Percentiles rank a stretch among this genome's conserved stretches.
These are phyloP conservation scores for Cydia splendana DNA, from an alignment of 1,140 invertebrate genomes.

Conservation along the genomic window DNA sequence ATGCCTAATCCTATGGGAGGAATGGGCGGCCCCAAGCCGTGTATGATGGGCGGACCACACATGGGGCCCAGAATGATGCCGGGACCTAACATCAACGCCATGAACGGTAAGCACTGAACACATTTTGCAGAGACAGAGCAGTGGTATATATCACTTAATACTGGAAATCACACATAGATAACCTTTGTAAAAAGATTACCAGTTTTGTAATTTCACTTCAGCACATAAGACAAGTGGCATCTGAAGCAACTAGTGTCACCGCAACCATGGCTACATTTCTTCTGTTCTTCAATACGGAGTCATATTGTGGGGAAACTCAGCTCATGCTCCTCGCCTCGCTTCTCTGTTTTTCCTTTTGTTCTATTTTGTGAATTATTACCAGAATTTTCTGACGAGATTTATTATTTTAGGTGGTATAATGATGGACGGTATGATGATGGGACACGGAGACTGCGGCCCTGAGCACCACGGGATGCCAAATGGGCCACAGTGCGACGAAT, in stretches of 20 bases:
- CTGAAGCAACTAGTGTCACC: no score
- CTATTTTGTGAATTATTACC: background rate
- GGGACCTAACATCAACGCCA: conserved; percentile 75
- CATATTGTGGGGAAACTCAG: no score
- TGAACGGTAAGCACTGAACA: conserved; percentile 68
- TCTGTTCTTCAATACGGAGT: no score
- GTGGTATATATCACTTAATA: no score
- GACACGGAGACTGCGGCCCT: conserved; percentile 67
- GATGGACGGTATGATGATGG: conserved; percentile 76
- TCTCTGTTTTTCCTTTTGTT: background rate
- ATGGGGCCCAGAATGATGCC: conserved; percentile 79
- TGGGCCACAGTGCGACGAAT: conserved; percentile 75
- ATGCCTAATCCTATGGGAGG: conserved; percentile 78
- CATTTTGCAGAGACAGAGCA: no score
- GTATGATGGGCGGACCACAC: conserved; percentile 77
- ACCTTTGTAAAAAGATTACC: no score
- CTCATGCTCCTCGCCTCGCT: no score
- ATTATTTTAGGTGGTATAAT: conserved; percentile 72
- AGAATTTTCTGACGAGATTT: background rate
- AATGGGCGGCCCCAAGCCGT: conserved; percentile 75
- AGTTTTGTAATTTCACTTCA: no score
- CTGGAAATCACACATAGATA: no score
- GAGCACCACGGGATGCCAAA: conserved; percentile 71
- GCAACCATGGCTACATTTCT: no score
- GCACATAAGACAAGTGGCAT: no score